Evolutionary conservation across 2,113 vertebrate species (phyloP), one percentile per base, ranked within the genome.

Genomic region (Megatriorchis doriae): DNA sequence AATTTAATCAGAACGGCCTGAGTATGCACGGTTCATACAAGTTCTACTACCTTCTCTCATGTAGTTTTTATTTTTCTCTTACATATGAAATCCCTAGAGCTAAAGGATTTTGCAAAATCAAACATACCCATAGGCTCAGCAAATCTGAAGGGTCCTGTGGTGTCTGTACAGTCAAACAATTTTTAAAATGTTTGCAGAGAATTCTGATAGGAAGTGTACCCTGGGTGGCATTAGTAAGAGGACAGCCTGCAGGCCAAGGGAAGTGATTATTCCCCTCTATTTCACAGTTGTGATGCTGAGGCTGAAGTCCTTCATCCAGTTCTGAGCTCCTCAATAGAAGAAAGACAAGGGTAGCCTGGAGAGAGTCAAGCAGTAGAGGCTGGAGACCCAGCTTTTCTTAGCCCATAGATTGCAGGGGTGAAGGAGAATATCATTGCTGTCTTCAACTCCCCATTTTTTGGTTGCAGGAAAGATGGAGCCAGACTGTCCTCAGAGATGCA

Each of bases 171-270:
- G 36, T 22, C 16, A 68, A 81, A 71, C 2, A 8, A 26, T 25
- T 61, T 89, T 40, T 58, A 6, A 59, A 38, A 53, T 6, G 1
- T 53, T 74, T 79, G 15, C 17, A 43, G 42, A 62, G 9, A 42
- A 12, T 59, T 88, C 40, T 79, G 26, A 4, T n/a, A 56, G 31
- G 31, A 79, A 91, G 36, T 0, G 1, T 22, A 59, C 45, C 22
- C 13, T 50, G 29, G 16, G 2, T 52, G 36, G 11, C 18, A 45
- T 53, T 75, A 71, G 7, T 17, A 93, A 47, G 11, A 85, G 13
- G 27, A 43, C 15, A 78, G 13, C 3, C 40, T 2, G 4, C 9
- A 59, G 14, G 23, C 14, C n/a, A 2, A 0, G 1, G 11, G 25
- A 43, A 74, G 19, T 34, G 34, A 47, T 74, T 56, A 25, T 70